phyloP scores from a whole-genome alignment of 2,113 vertebrate genomes.

The Alexandromys fortis region DNA sequence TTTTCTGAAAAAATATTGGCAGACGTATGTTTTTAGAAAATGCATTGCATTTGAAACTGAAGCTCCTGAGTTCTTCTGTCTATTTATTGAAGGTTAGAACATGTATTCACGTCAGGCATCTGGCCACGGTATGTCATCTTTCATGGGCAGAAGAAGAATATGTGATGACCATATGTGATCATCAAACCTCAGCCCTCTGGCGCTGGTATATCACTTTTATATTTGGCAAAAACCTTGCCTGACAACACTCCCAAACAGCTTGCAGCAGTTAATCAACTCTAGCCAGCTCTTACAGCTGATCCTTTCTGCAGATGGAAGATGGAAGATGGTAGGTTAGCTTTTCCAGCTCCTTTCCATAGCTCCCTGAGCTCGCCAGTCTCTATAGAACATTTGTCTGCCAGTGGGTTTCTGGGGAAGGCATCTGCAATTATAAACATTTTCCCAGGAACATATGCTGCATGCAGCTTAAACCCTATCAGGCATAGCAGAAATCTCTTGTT shows the following conservation, averaged over 20 bases:
- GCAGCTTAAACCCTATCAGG: slow-evolving; percentile 76
- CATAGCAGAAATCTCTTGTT: slow-evolving; percentile 76
- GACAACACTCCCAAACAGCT: slow-evolving; percentile 77
- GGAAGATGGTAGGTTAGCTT: slow-evolving; percentile 59
- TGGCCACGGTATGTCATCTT: slow-evolving; percentile 70
- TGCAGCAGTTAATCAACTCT: slow-evolving; percentile 82
- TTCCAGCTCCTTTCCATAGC: slow-evolving; percentile 76
- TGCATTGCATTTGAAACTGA: not conserved
- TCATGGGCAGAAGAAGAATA: slow-evolving; percentile 79
- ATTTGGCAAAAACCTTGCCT: slow-evolving; percentile 77
- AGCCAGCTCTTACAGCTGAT: slow-evolving; percentile 81
- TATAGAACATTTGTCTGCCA: slow-evolving; percentile 79
- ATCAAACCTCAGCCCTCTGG: slow-evolving; percentile 75
- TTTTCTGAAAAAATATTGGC: slow-evolving; percentile 29
- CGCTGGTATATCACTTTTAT: slow-evolving; percentile 74
- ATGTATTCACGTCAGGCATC: slow-evolving; percentile 24
- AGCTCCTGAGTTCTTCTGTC: not conserved
- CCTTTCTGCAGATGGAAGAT: slow-evolving; percentile 79
- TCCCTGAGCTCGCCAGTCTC: slow-evolving; percentile 70
- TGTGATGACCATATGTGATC: slow-evolving; percentile 78
- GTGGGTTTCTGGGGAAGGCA: slow-evolving; percentile 84
- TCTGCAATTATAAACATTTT: slow-evolving; percentile 80
- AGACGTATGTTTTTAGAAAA: slow-evolving; percentile 24
- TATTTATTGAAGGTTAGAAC: not conserved
- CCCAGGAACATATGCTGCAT: slow-evolving; percentile 74